Conservation (phyloP, 2,888 invertebrate species). For the Teinopalpus imperialis region DNA sequence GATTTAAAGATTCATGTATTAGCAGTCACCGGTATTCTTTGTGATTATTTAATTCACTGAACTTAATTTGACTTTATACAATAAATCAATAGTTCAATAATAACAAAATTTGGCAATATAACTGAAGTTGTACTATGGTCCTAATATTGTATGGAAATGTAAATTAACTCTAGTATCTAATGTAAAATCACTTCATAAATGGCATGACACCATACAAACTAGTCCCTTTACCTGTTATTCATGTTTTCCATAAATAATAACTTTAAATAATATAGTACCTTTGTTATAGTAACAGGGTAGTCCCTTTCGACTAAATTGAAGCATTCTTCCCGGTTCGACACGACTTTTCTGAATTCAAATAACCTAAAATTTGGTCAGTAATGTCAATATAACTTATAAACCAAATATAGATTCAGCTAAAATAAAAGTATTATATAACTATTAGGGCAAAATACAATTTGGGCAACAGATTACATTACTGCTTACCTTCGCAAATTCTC, state of each 20-base stretch:
- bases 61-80: no score
- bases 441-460: slow-evolving; percentile 21
- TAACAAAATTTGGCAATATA: slow-evolving; percentile 5
- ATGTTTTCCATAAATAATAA: no score
- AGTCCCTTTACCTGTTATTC: no score
- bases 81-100: no score
- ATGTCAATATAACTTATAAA: slow-evolving; percentile 4
- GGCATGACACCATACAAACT: no score
- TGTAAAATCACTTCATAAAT: no score
- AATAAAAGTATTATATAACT: slow-evolving; percentile 22
- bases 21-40: no score
- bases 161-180: no score
- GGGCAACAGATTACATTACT: slow-evolving; percentile 33
- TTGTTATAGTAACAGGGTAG: slow-evolving; percentile 93
- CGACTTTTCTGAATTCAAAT: slow-evolving; percentile 93
- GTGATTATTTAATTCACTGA: no score
- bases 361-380: slow-evolving; percentile 83
- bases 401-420: not conserved
- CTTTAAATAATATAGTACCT: slow-evolving; percentile 78
- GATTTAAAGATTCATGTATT: no score
- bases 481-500: slow-evolving; percentile 91
- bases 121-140: no score
- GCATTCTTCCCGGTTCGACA: slow-evolving; percentile 92
- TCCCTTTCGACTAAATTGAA: slow-evolving; percentile 89
- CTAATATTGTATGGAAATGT: no score